Conservation (phyloP, 2,797 vertebrate species). For the Mallotus villosus region DNA sequence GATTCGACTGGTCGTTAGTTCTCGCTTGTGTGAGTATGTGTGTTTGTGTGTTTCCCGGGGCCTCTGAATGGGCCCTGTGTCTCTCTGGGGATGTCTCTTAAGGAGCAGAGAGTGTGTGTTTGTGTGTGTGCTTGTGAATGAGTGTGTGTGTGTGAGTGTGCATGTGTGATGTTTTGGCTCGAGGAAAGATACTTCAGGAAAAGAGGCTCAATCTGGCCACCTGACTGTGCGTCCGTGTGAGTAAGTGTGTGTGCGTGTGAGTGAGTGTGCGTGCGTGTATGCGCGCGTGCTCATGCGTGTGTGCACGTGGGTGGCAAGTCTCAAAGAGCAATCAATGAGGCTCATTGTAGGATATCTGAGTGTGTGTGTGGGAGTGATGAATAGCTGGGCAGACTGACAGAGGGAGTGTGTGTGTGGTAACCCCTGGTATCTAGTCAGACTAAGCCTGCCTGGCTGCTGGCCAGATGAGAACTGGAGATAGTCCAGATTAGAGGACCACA, state of each 20-base stretch:
- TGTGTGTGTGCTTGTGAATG: not conserved
- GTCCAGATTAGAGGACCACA: not conserved
- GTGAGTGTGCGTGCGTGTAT: constrained; percentile 27
- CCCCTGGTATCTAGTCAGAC: constrained; percentile 48
- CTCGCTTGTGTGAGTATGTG: not conserved
- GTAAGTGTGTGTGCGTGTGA: constrained; percentile 22
- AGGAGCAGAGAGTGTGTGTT: not conserved
- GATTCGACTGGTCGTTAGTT: not conserved
- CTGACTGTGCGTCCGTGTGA: constrained; percentile 25
- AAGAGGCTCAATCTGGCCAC: not conserved
- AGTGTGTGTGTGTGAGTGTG: not conserved
- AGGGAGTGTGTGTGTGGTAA: constrained; percentile 21
- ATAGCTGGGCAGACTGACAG: constrained; percentile 2
- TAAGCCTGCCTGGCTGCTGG: constrained; percentile 57
- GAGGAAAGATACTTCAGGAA: not conserved
- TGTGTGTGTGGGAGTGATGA: constrained; percentile 18
- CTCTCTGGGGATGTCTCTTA: not conserved
- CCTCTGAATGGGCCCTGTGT: not conserved
- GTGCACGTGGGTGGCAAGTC: constrained; percentile 28
- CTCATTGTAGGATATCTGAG: constrained; percentile 27
- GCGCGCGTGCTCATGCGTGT: constrained; percentile 18
- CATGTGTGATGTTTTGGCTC: too few species aligned
- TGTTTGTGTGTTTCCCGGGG: too few species aligned
- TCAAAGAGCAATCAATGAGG: constrained; percentile 33
- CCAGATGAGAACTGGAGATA: constrained; percentile 52